These are phyloP conservation scores for Ommatoiulus sabulosus DNA, from an alignment of 2,888 invertebrate species.

Conservation along the genomic window DNA sequence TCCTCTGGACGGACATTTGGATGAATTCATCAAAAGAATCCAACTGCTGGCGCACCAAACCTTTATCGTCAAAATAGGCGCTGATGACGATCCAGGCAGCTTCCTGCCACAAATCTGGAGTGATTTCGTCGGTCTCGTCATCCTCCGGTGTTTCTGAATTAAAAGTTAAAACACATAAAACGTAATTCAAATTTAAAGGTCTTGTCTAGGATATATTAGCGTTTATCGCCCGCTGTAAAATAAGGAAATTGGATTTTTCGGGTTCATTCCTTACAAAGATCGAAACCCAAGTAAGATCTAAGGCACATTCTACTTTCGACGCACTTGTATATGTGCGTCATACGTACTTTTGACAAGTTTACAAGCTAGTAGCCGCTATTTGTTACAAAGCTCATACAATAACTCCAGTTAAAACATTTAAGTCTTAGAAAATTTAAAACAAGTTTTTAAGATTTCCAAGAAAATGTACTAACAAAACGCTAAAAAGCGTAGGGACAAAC, in stretches of 20 bases:
- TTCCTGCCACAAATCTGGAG: conserved; percentile 98
- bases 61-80: conserved; percentile 99
- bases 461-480: not conserved
- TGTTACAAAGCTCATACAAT: too few species aligned
- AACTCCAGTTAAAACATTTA: too few species aligned
- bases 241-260: not conserved
- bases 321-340: not conserved
- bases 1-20: conserved; percentile 99
- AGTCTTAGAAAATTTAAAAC: too few species aligned
- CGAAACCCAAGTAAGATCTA: not conserved
- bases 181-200: not conserved
- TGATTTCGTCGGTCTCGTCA: conserved; percentile 94
- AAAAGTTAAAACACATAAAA: not conserved
- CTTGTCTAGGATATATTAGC: not conserved
- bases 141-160: conserved; percentile 73
- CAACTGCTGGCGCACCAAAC: conserved; percentile 97
- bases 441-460: too few species aligned
- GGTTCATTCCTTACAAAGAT: not conserved
- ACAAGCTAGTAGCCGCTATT: too few species aligned
- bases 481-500: too few species aligned
- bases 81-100: conserved; percentile 99
- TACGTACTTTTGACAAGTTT: too few species aligned
- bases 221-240: not conserved
- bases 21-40: conserved; percentile 99
- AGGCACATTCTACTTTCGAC: not conserved